Evolutionary conservation across 2,113 vertebrate species (phyloP).

Genomic region (Mormoops blainvillei): DNA sequence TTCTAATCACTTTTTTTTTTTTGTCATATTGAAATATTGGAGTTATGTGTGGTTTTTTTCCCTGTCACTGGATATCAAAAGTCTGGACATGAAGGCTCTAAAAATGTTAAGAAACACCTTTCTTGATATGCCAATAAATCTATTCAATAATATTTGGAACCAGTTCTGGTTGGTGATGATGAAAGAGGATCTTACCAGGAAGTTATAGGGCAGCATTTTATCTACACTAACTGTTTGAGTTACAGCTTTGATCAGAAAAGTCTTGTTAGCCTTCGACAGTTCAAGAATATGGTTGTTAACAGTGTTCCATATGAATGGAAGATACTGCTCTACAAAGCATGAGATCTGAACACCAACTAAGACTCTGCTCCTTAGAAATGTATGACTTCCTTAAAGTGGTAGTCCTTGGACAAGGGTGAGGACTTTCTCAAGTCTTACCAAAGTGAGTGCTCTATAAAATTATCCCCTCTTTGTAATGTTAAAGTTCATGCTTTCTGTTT

Average conservation of each 20-base stretch:
- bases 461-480: not conserved
- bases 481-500: not conserved
- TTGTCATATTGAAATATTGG: not conserved
- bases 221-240: not conserved
- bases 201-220: not conserved
- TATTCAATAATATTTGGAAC: constrained; percentile 17
- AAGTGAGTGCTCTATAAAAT: not conserved
- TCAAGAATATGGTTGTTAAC: not conserved
- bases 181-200: not conserved
- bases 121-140: not conserved
- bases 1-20: not conserved
- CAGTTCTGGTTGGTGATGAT: not conserved
- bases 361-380: not conserved
- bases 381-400: not conserved
- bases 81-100: not conserved
- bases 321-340: not conserved
- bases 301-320: not conserved
- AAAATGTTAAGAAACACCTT: not conserved
- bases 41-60: not conserved
- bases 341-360: not conserved
- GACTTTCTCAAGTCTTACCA: not conserved
- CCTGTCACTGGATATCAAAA: not conserved
- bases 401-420: not conserved
- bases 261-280: not conserved
- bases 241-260: constrained; percentile 16